Base-by-base conservation (phyloP, 2,888 invertebrate genomes). In the Villa cingulata region DNA sequence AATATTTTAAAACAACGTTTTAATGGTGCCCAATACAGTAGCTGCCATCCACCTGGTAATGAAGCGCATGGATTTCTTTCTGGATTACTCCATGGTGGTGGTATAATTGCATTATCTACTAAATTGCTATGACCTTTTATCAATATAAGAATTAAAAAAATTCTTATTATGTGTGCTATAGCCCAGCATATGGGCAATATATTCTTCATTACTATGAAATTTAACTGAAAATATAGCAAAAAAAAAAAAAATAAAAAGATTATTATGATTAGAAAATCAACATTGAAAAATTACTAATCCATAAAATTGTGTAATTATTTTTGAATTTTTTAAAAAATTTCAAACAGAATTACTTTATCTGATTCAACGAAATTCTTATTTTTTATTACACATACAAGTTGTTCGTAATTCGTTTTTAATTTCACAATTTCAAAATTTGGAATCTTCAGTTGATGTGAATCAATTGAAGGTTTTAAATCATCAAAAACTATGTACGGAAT, bases 1-100 rank as follows among this genome's bases (percentile, higher is more conserved):
- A 88, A 89, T 66, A 89, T 89, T 63, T 84, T 85, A 65, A 89
- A 88, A 70, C 89, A 89, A 66, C 83, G 80, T 52, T 84, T 83
- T 62, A 89, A 81, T 1, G 78, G 74, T 10, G 86, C 83, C 88
- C 88, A 89, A 65, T 81, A 87, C 47, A 89, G 74, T 62, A 87
- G 74, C 59, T 88, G 86, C 89, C 89, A 89, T 41, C 88, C 88
- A 51, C 82, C 75, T 0, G 86, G 81, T 63, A 83, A 78, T 3
- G 77, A 71, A 4, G 88, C 86, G 57, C 89, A 89, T 0, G 89
- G 89, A 66, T 89, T 89, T 57, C 78, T 74, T 53, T 76, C 73
- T 1, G 86, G 82, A 63, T 89, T 81, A 44, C 86, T 87, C 89
- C 89, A 89, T 12, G 86, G 86, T 1, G 89, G 89, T 34, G 88